A percentile compares a stretch with the other conserved stretches of the same genome.
Evolutionary conservation across 2,113 vertebrate genomes (phyloP).

Genomic region (Eulacestoma nigropectus): DNA sequence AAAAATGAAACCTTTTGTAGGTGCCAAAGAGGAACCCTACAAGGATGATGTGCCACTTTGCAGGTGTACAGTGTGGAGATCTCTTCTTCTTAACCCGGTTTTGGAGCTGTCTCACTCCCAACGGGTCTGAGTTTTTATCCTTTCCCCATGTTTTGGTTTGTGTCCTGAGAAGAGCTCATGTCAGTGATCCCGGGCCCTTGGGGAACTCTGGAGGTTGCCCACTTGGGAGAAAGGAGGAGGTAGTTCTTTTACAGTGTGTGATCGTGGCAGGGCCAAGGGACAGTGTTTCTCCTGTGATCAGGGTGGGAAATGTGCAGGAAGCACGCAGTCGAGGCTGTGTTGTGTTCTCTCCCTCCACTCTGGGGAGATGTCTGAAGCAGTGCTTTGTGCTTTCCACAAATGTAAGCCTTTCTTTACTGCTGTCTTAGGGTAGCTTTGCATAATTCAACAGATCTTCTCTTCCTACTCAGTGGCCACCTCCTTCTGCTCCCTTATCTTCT

Average conservation of each 20-base stretch:
- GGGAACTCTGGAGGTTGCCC: accelerated
- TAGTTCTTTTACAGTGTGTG: background rate
- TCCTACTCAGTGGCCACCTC: background rate
- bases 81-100: background rate
- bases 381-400: background rate
- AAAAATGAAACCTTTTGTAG: background rate
- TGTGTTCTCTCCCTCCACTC: background rate
- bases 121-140: accelerated
- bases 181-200: background rate
- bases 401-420: background rate
- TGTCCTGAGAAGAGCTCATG: background rate
- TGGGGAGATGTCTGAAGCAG: background rate
- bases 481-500: background rate
- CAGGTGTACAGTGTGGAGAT: background rate
- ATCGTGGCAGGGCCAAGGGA: background rate
- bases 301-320: background rate
- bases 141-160: background rate
- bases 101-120: background rate
- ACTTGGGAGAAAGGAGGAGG: background rate
- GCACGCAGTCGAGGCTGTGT: background rate
- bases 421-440: background rate
- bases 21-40: background rate
- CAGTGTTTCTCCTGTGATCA: background rate
- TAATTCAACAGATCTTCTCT: background rate
- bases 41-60: background rate